Evolutionary conservation across 1,140 invertebrate genomes (phyloP).

Genomic region (Adelges cooleyi): DNA sequence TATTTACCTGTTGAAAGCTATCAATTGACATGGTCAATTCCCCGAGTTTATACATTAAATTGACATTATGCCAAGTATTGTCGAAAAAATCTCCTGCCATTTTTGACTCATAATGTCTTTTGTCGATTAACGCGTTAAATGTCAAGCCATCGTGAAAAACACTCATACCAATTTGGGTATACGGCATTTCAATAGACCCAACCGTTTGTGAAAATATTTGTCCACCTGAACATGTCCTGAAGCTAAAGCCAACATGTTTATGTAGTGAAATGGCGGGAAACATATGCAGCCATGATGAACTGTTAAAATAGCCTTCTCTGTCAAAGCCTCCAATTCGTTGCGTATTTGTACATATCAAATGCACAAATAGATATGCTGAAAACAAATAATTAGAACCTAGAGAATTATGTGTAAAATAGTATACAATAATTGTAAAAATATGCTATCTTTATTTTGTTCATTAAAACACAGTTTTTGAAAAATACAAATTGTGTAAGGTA

Average conservation of each 20-base stretch:
- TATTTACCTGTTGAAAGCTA: slow-evolving; percentile 43
- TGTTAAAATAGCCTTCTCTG: slow-evolving; percentile 72
- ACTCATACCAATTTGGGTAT: slow-evolving; percentile 31
- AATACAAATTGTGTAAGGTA: no score
- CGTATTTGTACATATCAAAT: slow-evolving; percentile 10
- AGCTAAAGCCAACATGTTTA: slow-evolving; percentile 60
- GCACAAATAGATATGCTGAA: slow-evolving; percentile 1
- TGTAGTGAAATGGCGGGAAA: slow-evolving; percentile 58
- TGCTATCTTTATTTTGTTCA: no score
- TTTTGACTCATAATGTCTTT: slow-evolving; percentile 47
- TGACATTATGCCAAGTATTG: slow-evolving; percentile 70
- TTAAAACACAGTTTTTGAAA: no score
- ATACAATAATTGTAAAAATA: no score
- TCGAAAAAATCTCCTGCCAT: slow-evolving; percentile 56
- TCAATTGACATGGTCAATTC: slow-evolving; percentile 51
- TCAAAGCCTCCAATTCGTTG: background rate
- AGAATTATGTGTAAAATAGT: no score
- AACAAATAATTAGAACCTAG: no score
- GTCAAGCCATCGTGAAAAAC: slow-evolving; percentile 53
- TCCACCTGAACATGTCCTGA: slow-evolving; percentile 64
- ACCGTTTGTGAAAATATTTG: slow-evolving; percentile 61
- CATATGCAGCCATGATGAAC: slow-evolving; percentile 57
- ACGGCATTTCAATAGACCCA: slow-evolving; percentile 27
- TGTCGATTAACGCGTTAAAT: slow-evolving; percentile 48
- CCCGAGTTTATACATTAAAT: slow-evolving; percentile 51